phyloP scores from a whole-genome alignment of 2,113 vertebrate species.

The Mormyrus iriodes region DNA sequence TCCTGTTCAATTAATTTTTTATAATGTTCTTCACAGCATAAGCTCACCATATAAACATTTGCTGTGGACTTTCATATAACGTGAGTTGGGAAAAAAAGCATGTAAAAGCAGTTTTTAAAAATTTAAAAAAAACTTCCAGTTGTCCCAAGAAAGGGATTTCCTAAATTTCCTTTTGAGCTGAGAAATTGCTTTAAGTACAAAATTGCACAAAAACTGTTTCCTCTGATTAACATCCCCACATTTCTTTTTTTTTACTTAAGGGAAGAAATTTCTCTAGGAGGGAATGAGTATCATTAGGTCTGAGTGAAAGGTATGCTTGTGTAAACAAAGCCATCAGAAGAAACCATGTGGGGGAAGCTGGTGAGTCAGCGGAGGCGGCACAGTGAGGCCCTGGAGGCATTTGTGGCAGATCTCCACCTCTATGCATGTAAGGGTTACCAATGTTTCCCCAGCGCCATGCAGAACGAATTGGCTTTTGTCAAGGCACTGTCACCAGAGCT shows the following conservation, averaged over 20 bases:
- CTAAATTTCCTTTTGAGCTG: background rate
- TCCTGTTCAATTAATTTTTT: background rate
- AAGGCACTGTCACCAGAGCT: no score
- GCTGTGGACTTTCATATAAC: background rate
- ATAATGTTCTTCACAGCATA: background rate
- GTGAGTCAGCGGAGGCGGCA: no score
- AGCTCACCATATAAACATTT: background rate
- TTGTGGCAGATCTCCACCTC: background rate
- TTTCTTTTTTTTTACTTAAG: background rate
- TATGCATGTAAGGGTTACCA: background rate
- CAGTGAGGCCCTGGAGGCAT: no score
- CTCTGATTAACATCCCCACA: background rate
- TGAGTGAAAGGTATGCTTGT: background rate
- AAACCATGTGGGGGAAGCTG: no score
- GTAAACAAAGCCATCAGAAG: background rate
- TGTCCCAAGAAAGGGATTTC: no score
- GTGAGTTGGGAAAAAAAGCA: background rate
- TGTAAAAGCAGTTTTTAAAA: background rate
- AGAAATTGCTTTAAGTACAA: background rate
- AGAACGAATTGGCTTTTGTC: no score
- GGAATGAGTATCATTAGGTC: background rate
- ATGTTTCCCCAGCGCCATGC: background rate
- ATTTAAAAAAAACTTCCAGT: no score
- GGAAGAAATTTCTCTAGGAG: background rate
- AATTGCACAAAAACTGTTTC: background rate